phyloP scores from a whole-genome alignment of 2,888 invertebrate species.

The Stomorhina lunata region DNA sequence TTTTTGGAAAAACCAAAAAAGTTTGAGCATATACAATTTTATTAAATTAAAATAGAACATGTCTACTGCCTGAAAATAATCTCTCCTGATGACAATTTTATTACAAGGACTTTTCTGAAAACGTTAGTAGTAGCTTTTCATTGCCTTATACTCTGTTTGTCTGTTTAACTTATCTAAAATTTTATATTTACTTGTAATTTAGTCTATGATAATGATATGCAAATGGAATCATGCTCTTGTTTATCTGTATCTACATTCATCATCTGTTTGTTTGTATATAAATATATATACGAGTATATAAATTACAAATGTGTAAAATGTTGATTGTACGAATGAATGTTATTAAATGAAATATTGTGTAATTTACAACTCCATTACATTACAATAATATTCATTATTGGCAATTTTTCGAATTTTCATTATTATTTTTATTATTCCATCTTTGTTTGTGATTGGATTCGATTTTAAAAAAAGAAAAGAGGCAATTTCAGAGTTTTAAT shows the following conservation, averaged over 20 bases:
- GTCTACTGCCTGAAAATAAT: background rate
- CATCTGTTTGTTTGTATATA: background rate
- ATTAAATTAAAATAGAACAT: too few relatives aligned
- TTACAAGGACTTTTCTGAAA: background rate
- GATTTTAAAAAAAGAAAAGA: background rate
- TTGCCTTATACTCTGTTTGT: background rate
- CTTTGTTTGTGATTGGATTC: conserved; percentile 17
- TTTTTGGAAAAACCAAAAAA: too few relatives aligned
- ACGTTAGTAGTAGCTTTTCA: background rate
- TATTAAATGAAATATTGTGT: conserved; percentile 52
- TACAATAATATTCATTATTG: conserved; percentile 40
- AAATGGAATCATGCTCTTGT: conserved; percentile 55
- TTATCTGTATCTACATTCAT: conserved; percentile 34
- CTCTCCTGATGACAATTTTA: background rate
- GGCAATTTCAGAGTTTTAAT: background rate
- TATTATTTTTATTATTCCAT: background rate
- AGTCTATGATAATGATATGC: conserved; percentile 54
- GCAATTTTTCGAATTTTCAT: conserved; percentile 17
- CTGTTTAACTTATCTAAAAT: background rate
- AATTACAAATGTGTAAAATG: background rate
- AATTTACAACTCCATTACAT: conserved; percentile 65
- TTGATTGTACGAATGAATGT: conserved; percentile 5
- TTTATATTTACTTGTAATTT: background rate
- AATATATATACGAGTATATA: background rate
- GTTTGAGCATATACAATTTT: too few relatives aligned